Evolutionary conservation across 2,888 invertebrate genomes (phyloP).

Genomic region (Ennomos quercinarius): DNA sequence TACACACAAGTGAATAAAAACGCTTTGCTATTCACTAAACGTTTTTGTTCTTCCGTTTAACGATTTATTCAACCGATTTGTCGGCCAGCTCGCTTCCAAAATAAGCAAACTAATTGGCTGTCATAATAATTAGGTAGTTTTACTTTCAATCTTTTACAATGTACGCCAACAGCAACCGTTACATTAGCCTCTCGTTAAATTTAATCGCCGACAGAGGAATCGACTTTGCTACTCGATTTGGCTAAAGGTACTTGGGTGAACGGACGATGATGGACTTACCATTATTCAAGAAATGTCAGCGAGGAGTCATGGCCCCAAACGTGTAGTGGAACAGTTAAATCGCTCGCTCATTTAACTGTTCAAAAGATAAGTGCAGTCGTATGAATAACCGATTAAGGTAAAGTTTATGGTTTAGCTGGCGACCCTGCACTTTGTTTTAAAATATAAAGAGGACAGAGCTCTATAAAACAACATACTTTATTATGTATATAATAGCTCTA

Average conservation of each 20-base stretch:
- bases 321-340: constrained; percentile 9
- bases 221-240: constrained; percentile 20
- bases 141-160: constrained; percentile 23
- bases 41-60: neutral
- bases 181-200: constrained; percentile 26
- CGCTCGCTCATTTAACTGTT: constrained; percentile 9
- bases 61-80: constrained; percentile 3
- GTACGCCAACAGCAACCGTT: constrained; percentile 25
- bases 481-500: no score
- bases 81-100: constrained; percentile 2
- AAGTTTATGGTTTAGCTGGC: neutral
- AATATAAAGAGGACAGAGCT: no score
- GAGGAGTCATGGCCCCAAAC: constrained; percentile 22
- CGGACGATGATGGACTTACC: constrained; percentile 26
- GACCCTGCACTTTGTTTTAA: neutral
- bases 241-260: constrained; percentile 24
- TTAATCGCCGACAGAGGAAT: constrained; percentile 15
- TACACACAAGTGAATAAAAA: no score
- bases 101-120: constrained; percentile 14
- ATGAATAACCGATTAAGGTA: constrained; percentile 3
- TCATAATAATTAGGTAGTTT: constrained; percentile 28
- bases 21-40: neutral
- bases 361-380: constrained; percentile 3
- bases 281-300: constrained; percentile 32
- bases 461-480: neutral